Evolutionary conservation across 2,113 vertebrate species (phyloP), one percentile per base, ranked within the genome.

Genomic region (Myrmecobius fasciatus): DNA sequence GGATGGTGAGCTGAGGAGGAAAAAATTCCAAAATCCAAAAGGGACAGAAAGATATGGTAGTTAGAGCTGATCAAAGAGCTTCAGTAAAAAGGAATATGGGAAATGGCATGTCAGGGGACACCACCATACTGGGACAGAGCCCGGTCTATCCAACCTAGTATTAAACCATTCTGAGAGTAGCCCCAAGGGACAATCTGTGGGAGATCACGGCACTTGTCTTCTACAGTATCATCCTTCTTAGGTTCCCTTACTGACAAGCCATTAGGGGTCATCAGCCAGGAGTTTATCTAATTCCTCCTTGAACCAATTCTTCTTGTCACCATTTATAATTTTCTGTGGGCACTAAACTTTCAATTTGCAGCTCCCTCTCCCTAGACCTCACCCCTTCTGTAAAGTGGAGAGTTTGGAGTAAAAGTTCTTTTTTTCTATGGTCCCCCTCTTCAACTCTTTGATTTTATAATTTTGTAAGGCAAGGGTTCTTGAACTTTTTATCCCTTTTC

Each of bases 21-120:
- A 96, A 96, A 95, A 93, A 46, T 89, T 60, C 60, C 56, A 94
- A 91, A 95, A n/a, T 52, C 53, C 52, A n/a, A 48, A 89, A 89
- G 48, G 26, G 48, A n/a, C n/a, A n/a, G n/a, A 92, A 95, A 94
- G 93, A 94, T 95, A 93, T 93, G 53, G 9, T 54, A 60, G 93
- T 92, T 94, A 51, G 75, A 90, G 28, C n/a, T 67, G 92, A 92
- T 67, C 89, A 92, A 92, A 22, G 53, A 91, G 90, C 46, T 52
- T 89, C 46, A n/a, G 46, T 48, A 54, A 96, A 83, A 83, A 26
- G 20, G 31, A 83, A 2, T 22, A 83, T 43, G 67, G 67, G 20
- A 43, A 83, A 83, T 43, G n/a, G 20, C n/a, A 24, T 24, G n/a
- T n/a, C 31, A 83, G 20, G 24, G 43, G 36, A 83, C 43, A 83